Evolutionary conservation across 1,140 invertebrate genomes (phyloP), one percentile per base, ranked within the genome.

Genomic region (Drosophila eugracilis): DNA sequence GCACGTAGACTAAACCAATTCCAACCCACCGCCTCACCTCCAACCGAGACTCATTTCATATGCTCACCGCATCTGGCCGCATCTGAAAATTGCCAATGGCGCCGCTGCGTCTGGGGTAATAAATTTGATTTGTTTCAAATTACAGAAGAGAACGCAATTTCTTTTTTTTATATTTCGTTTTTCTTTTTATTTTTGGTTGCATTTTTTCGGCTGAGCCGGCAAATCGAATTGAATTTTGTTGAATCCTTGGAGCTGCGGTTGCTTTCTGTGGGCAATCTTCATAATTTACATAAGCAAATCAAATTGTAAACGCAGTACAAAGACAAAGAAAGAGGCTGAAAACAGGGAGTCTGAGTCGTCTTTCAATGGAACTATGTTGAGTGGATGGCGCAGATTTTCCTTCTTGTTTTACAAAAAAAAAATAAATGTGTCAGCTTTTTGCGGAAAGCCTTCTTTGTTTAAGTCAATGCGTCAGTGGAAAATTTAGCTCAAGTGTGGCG

Each of bases 121-220:
- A 86, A 86, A 86, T 88, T 86, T 83, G 83, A 86, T 86, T 86
- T 86, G 83, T 86, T 86, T 86, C 83, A 83, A 86, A 88, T 85
- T 85, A 85, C 81, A 86, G 81, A 53, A 48, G 50, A 54, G 50
- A 54, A 59, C 57, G 81, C 76, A 84, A 74, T 79, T 59, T 58
- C 9, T 55, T 39, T 58, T 19, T 45, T 47, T 52, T 22, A 34
- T 21, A n/a, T 54, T 19, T 47, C 14, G n/a, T n/a, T n/a, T n/a
- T n/a, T n/a, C n/a, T n/a, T n/a, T n/a, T n/a, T n/a, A n/a, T n/a
- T 54, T 32, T 52, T 6, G 19, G 32, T 34, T 39, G 58, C 52
- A 57, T 50, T 55, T 73, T 72, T 65, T 2, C 15, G 28, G 50
- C 73, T 88, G 79, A 81, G 81, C 73, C 81, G 63, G 58, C 59